Conservation (phyloP, 2,113 vertebrate genomes). For the Otolemur garnettii region DNA sequence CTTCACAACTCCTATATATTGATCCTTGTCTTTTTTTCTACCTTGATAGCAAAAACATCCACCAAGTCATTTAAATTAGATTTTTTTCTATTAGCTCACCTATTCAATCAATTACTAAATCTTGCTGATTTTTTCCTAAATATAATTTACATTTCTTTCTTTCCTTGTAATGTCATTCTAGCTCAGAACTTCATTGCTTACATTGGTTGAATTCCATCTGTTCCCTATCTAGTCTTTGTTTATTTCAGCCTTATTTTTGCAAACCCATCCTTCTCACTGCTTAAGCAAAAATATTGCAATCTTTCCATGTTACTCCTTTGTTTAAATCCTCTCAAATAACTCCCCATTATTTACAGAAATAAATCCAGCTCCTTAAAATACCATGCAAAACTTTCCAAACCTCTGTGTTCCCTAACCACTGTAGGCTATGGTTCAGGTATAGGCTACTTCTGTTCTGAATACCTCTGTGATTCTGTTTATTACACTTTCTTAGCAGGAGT, state of each 20-base stretch:
- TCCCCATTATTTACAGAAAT: background rate
- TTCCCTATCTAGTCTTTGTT: background rate
- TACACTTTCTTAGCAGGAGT: background rate
- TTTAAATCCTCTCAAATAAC: background rate
- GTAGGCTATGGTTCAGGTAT: background rate
- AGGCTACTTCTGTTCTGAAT: background rate
- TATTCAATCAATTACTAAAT: background rate
- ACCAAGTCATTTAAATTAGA: background rate
- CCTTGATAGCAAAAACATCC: background rate
- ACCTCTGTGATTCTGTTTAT: background rate
- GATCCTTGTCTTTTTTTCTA: background rate
- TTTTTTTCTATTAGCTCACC: background rate
- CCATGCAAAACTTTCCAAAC: background rate
- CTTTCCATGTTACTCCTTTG: background rate
- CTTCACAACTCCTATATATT: background rate
- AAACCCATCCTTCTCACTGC: background rate
- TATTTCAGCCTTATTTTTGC: background rate
- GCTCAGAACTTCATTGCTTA: background rate
- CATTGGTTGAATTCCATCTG: background rate
- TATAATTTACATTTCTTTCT: background rate
- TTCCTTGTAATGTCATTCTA: background rate
- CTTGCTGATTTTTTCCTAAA: conserved; percentile 23
- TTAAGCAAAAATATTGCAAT: background rate
- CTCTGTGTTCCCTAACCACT: background rate
- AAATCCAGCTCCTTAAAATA: background rate